phyloP scores from a whole-genome alignment of 2,113 vertebrate species.

The Gambusia affinis region DNA sequence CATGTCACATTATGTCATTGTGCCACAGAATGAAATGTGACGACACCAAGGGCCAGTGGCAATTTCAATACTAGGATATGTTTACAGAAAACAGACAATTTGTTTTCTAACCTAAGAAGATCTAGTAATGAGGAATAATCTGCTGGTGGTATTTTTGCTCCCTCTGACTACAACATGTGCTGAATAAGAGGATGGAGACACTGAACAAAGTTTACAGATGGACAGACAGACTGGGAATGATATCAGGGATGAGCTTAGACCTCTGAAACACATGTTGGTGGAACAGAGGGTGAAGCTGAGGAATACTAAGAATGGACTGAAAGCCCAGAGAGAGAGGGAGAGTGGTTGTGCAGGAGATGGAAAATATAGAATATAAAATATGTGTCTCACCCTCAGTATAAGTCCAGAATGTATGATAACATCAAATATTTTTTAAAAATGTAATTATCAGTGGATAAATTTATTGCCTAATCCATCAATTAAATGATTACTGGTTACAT shows the following conservation, averaged over 20 bases:
- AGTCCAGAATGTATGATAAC: too few species aligned
- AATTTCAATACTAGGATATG: not conserved
- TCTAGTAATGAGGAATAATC: not conserved
- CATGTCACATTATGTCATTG: not conserved
- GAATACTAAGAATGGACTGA: constrained; percentile 3
- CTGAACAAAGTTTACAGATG: constrained; percentile 12
- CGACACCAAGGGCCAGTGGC: not conserved
- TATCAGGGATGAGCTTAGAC: constrained; percentile 28
- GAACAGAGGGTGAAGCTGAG: constrained; percentile 13
- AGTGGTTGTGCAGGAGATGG: not conserved
- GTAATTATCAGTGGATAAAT: too few species aligned
- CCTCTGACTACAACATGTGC: constrained; percentile 14
- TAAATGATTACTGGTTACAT: too few species aligned
- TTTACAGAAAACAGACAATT: not conserved
- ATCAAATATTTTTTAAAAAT: too few species aligned
- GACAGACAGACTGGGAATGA: not conserved
- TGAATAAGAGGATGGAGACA: not conserved
- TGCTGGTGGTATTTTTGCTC: constrained; percentile 19
- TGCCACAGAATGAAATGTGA: not conserved
- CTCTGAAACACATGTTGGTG: constrained; percentile 23
- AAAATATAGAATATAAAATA: not conserved
- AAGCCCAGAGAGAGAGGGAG: constrained; percentile 4
- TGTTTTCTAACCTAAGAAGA: not conserved
- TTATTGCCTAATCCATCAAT: too few species aligned
- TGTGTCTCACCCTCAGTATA: too few species aligned